Evolutionary conservation across 2,888 invertebrate genomes (phyloP).

Genomic region (Eupeodes latifasciatus): DNA sequence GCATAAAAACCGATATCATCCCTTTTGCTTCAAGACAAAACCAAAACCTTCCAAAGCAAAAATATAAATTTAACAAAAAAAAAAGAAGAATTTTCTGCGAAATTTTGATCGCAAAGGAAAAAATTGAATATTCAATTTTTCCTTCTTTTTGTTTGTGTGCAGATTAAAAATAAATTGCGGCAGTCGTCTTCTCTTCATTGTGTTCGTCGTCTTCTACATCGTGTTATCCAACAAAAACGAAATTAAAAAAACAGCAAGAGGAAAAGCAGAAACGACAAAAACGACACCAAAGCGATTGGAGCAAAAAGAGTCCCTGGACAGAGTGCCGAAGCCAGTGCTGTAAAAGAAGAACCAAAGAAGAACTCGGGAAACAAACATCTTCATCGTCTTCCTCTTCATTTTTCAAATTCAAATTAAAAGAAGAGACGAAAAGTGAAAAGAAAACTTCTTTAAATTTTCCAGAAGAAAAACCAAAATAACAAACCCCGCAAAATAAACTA

Average conservation of each 20-base stretch:
- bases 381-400: slow-evolving; percentile 15
- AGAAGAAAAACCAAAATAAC: neutral
- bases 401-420: slow-evolving; percentile 41
- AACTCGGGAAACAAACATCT: slow-evolving; percentile 41
- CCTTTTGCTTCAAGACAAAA: neutral
- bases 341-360: slow-evolving; percentile 54
- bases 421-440: slow-evolving; percentile 48
- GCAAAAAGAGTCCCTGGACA: slow-evolving; percentile 74
- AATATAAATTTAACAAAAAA: no score
- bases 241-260: neutral
- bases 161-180: slow-evolving; percentile 48
- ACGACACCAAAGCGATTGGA: slow-evolving; percentile 51
- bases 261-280: slow-evolving; percentile 44
- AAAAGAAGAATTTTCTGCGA: slow-evolving; percentile 21
- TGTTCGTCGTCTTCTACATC: slow-evolving; percentile 26
- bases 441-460: slow-evolving; percentile 4
- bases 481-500: slow-evolving; percentile 8
- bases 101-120: slow-evolving; percentile 35
- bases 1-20: slow-evolving; percentile 1
- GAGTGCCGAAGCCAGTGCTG: slow-evolving; percentile 54
- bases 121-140: slow-evolving; percentile 42
- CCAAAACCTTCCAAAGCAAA: slow-evolving; percentile 14
- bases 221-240: slow-evolving; percentile 61
- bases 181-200: slow-evolving; percentile 61
- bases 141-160: slow-evolving; percentile 61